These are phyloP conservation scores for Myotis davidii DNA, from an alignment of 2,113 vertebrate species.

Conservation along the genomic window DNA sequence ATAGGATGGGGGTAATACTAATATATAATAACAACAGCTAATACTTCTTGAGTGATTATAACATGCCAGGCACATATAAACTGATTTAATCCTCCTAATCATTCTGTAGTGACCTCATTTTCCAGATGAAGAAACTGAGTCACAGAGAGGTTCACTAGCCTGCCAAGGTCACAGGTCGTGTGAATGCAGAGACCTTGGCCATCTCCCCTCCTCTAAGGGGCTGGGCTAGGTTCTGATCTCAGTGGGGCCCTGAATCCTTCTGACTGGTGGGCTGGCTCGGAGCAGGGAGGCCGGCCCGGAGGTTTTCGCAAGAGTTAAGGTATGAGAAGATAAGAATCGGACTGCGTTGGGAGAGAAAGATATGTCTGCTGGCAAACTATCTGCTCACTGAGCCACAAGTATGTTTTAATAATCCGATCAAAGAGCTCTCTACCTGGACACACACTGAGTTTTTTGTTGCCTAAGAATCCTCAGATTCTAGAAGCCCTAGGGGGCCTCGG, in stretches of 20 bases:
- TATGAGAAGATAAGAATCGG: constrained; percentile 3
- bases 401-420: background rate
- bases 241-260: background rate
- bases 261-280: background rate
- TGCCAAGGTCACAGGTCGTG: background rate
- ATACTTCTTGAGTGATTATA: background rate
- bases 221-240: background rate
- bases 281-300: background rate
- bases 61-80: background rate
- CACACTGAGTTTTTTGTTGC: constrained; percentile 36
- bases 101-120: background rate
- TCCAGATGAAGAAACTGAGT: constrained; percentile 11
- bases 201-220: background rate
- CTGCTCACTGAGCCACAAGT: background rate
- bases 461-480: background rate
- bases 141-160: background rate
- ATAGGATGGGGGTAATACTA: background rate
- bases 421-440: background rate
- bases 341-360: background rate
- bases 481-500: background rate
- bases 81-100: background rate
- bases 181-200: background rate
- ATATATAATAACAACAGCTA: background rate
- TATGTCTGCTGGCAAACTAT: background rate
- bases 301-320: background rate